Conservation (phyloP, 2,113 vertebrate genomes). For the Corythoichthys intestinalis region DNA sequence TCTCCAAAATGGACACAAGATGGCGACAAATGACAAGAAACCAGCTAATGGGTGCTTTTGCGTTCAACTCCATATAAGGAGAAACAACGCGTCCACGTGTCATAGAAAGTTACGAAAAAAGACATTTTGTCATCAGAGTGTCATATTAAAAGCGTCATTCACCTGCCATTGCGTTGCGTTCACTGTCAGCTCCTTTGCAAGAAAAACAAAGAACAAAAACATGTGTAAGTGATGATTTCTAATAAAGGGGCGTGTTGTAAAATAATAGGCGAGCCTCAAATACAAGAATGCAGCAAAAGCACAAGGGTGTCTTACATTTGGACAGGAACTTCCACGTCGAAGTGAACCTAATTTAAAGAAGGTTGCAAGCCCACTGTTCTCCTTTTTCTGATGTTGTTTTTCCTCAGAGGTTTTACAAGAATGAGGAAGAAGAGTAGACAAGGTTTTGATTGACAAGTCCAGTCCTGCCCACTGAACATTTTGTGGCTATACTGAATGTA, state of each 20-base stretch:
- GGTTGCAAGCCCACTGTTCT: constrained; percentile 9
- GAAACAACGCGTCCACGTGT: not conserved
- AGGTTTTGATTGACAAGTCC: not conserved
- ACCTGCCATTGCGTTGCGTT: constrained; percentile 79
- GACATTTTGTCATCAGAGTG: not conserved
- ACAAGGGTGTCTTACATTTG: not conserved
- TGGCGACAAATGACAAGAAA: constrained; percentile 37
- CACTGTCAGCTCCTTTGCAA: constrained; percentile 46
- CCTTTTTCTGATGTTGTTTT: constrained; percentile 6
- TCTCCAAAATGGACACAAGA: constrained; percentile 43
- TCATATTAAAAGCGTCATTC: constrained; percentile 22
- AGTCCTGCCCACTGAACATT: not conserved
- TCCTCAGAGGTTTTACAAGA: constrained; percentile 4
- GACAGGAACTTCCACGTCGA: not conserved
- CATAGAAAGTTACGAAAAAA: not conserved
- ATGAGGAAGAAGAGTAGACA: constrained; percentile 31
- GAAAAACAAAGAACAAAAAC: constrained; percentile 47
- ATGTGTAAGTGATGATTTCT: not conserved
- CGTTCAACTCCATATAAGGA: not conserved
- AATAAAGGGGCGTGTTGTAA: not conserved
- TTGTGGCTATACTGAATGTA: not conserved
- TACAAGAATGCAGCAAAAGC: not conserved
- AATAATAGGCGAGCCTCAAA: not conserved
- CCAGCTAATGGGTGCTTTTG: not conserved
- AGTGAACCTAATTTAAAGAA: constrained; percentile 6